These are phyloP conservation scores for Menidia menidia DNA, from an alignment of 2,797 vertebrate species.

Conservation along the genomic window DNA sequence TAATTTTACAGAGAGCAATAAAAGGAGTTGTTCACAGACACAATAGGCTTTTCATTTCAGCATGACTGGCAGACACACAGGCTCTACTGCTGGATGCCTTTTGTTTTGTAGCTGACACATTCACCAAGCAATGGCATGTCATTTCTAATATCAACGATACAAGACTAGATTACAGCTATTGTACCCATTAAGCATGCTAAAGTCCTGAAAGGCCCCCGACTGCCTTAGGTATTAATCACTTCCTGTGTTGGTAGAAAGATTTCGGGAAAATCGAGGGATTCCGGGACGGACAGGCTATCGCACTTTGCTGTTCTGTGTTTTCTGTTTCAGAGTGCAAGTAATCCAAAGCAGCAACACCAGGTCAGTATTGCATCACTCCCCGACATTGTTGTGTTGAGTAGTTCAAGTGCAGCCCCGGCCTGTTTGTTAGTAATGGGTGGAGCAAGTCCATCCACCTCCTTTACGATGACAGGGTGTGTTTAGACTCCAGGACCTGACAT, in stretches of 20 bases:
- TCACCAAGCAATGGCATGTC: constrained; percentile 69
- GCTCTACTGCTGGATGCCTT: too few species aligned
- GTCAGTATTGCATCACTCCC: constrained; percentile 75
- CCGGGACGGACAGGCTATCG: constrained; percentile 46
- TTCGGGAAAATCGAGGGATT: constrained; percentile 73
- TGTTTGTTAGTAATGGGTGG: constrained; percentile 70
- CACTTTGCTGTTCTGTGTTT: constrained; percentile 63
- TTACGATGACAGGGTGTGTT: constrained; percentile 77
- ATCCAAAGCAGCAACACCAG: constrained; percentile 67
- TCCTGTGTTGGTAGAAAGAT: constrained; percentile 66
- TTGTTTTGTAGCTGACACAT: constrained; percentile 57
- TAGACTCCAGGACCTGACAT: constrained; percentile 52
- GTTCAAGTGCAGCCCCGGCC: constrained; percentile 58
- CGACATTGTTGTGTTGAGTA: constrained; percentile 64
- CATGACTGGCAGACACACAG: neutral
- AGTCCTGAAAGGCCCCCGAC: constrained; percentile 52
- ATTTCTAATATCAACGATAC: constrained; percentile 74
- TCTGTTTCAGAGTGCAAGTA: constrained; percentile 42
- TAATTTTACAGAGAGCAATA: neutral
- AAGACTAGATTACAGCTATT: constrained; percentile 73
- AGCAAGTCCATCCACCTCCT: constrained; percentile 58
- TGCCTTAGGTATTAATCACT: constrained; percentile 78
- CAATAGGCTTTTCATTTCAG: neutral
- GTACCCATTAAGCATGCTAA: constrained; percentile 60
- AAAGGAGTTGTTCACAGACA: neutral